Evolutionary conservation across 2,113 vertebrate genomes (phyloP).

Genomic region (Ptilonorhynchus violaceus): DNA sequence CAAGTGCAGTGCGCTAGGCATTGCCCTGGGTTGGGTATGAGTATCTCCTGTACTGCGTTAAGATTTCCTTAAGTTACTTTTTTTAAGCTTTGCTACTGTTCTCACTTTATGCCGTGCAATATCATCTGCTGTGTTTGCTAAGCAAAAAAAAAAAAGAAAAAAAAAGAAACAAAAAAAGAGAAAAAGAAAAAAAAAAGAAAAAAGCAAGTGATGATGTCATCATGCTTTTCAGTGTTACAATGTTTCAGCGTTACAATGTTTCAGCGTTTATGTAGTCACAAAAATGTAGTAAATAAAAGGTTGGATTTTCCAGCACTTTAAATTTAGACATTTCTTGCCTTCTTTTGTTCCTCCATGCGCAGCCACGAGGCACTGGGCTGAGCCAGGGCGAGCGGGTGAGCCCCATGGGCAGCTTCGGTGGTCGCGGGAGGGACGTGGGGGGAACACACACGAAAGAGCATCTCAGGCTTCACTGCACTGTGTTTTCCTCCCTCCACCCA

Average conservation of each 20-base stretch:
- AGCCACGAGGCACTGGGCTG: neutral
- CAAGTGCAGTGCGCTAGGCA: constrained; percentile 76
- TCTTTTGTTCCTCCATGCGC: constrained; percentile 9
- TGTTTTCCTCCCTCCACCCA: neutral
- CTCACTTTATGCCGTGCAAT: constrained; percentile 95
- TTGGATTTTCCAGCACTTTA: constrained; percentile 97
- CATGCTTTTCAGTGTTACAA: constrained; percentile 96
- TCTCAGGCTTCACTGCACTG: accelerated
- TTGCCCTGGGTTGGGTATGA: constrained; percentile 80
- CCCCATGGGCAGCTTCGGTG: accelerated
- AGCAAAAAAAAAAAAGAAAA: constrained; percentile 79
- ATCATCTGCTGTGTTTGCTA: constrained; percentile 98
- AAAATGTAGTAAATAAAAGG: constrained; percentile 97
- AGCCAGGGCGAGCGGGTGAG: neutral
- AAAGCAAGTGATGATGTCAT: constrained; percentile 93
- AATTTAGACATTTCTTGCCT: constrained; percentile 77
- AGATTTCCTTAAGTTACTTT: constrained; percentile 72
- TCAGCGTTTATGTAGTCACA: constrained; percentile 98
- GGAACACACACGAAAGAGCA: accelerated
- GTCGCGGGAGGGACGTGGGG: neutral
- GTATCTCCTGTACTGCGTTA: constrained; percentile 85
- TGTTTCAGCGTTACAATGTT: constrained; percentile 97
- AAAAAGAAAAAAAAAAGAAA: constrained; percentile 62
- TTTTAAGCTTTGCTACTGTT: constrained; percentile 87
- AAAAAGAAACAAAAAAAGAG: constrained; percentile 46